Evolutionary conservation across 1,140 invertebrate genomes (phyloP), one percentile per base, ranked within the genome.

Genomic region (Drosophila mauritiana): DNA sequence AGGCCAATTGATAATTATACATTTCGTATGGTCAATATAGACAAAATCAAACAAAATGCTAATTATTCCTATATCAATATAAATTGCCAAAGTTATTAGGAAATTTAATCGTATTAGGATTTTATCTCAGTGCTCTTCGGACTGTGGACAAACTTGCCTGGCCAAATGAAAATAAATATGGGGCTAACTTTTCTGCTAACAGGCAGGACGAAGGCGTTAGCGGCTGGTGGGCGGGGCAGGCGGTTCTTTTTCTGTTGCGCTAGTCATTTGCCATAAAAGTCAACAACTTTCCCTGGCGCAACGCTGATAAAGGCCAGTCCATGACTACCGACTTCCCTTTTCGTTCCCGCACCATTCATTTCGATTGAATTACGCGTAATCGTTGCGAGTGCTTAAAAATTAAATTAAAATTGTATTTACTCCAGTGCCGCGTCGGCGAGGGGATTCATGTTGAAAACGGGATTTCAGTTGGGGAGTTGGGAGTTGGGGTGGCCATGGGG

Each of bases 341-440:
- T 31, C 17, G 43, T 25, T 27, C 49, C 67, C 62, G 34, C 48
- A 0, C 59, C 56, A 46, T 61, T 58, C 65, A 62, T 54, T 77
- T 85, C 83, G 79, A 86, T 86, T 89, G 83, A 86, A 86, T 89
- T 86, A 86, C 79, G 65, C 83, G 76, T 79, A 89, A 86, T 88
- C 84, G 84, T 73, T 83, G 78, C 67, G 70, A 86, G 80, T 78
- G 70, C 83, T 79, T 88, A 88, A 88, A 88, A 86, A 86, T 86
- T 76, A 88, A 86, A 88, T 86, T 86, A 86, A 88, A 88, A 86
- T 83, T 86, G 68, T 86, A 86, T 86, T 86, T 88, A 86, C 83
- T 86, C 78, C 68, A 54, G 70, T 37, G 34, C 51, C 27, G 34
- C 31, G 17, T 5, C 11, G 45, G 34, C 42, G 12, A 10, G n/a